Evolutionary conservation across 30 jellyfish, hydroid and myxozoan genomes (phyloP).

Genomic region (Euphysa ruthae): DNA sequence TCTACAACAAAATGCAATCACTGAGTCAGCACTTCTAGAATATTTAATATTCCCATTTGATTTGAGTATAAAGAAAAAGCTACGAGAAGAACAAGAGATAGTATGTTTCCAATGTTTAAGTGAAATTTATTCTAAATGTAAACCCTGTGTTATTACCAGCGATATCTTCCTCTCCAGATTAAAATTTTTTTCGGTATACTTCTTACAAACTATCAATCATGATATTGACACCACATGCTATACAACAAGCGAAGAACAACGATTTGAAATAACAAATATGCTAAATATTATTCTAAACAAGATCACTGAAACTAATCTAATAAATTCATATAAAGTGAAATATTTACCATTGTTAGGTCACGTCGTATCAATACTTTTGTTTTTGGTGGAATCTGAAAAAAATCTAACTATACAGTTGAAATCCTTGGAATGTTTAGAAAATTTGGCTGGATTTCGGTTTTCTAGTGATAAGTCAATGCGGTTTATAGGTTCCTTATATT

Average conservation of each 20-base stretch:
- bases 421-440: conserved; percentile 20
- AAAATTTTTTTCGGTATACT: conserved; percentile 11
- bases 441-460: conserved; percentile 13
- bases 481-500: conserved; percentile 31
- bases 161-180: conserved; percentile 10
- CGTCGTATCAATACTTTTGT: conserved; percentile 49
- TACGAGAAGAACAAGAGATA: conserved; percentile 18
- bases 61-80: conserved; percentile 33
- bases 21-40: conserved; percentile 40
- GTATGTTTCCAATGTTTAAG: conserved; percentile 20
- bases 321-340: conserved; percentile 16
- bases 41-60: conserved; percentile 62
- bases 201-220: neutral
- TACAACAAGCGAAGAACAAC: conserved; percentile 51
- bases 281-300: neutral
- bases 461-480: neutral
- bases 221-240: neutral
- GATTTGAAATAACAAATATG: conserved; percentile 22
- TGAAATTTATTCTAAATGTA: neutral
- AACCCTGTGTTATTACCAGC: neutral
- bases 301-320: neutral
- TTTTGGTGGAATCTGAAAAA: conserved; percentile 44
- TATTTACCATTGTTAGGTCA: conserved; percentile 74
- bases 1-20: conserved; percentile 3
- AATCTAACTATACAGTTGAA: conserved; percentile 31